Conservation (phyloP, 2,797 vertebrate species). For the Allobates femoralis region DNA sequence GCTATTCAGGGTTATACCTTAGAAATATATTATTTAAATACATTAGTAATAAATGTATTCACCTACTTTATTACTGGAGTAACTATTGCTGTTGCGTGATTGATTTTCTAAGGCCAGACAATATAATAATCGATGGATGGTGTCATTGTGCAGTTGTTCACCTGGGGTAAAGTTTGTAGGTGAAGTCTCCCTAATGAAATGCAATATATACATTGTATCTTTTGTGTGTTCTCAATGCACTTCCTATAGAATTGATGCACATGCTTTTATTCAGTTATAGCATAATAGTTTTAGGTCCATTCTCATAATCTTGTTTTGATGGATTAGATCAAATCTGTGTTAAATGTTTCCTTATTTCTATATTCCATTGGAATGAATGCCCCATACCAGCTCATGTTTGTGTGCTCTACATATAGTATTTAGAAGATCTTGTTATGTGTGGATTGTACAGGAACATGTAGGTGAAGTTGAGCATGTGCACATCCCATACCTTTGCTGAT, state of each 20-base stretch:
- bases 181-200: background rate
- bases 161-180: background rate
- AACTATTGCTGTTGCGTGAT: background rate
- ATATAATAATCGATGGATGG: background rate
- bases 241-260: background rate
- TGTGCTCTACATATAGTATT: background rate
- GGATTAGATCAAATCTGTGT: too few species aligned
- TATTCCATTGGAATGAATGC: background rate
- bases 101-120: background rate
- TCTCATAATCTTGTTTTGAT: too few species aligned
- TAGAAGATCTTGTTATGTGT: background rate
- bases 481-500: slow-evolving; percentile 87
- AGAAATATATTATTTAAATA: background rate
- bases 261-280: background rate
- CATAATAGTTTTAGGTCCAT: background rate
- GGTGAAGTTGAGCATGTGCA: background rate
- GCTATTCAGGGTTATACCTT: background rate
- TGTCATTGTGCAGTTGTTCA: background rate
- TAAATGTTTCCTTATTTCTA: background rate
- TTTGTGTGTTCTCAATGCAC: background rate
- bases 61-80: background rate
- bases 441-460: background rate
- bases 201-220: background rate
- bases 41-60: background rate
- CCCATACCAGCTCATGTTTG: background rate